Base-by-base conservation (phyloP, 2,113 vertebrate species). In the Holacanthus passer region DNA sequence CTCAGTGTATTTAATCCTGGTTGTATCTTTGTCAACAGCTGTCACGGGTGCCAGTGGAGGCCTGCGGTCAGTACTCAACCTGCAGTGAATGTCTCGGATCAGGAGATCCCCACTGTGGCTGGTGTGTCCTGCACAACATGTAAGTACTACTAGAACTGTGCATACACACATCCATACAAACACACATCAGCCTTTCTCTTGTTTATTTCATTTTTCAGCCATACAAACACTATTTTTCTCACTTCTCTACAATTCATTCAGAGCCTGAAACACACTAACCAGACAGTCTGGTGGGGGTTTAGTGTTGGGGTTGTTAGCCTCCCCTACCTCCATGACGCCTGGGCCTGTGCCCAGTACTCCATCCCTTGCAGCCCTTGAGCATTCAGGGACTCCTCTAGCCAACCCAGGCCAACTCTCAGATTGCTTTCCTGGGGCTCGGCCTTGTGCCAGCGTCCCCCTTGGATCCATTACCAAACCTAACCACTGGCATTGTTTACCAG, bases 81-180 rank as follows among this genome's bases (percentile, higher is more conserved):
- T 99, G 98, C 92, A 94, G 95, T 0, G 94, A 97, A 70, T 99
- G 98, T 87, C 94, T 99, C 19, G 97, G 97, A 81, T 98, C 98
- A 0, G 97, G 98, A 0, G 98, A 99, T 72, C 98, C 98, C 12
- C 98, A 99, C 92, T 99, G 98, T 12, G 98, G 98, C 68, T 99
- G 98, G 98, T 99, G 98, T 92, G 98, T 99, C 75, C 97, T 99
- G 22, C 98, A 99, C 89, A 99, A 97, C 93, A 96, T 43, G 98
- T 99, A 92, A 99, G 98, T 96, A 73, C 62, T 7, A 24, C 45
- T 56, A 7, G 5, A 53, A 14, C 56, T 68, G 22, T 11, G 65
- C 12, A 73, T 47, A 43, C 37, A 43, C 47, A 47, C 27, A 60
- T n/a, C 7, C 17, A 37, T 9, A 27, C n/a, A 76, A 22, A 53